phyloP scores from a whole-genome alignment of 1,140 invertebrate genomes.

The Archivesica marissinica region DNA sequence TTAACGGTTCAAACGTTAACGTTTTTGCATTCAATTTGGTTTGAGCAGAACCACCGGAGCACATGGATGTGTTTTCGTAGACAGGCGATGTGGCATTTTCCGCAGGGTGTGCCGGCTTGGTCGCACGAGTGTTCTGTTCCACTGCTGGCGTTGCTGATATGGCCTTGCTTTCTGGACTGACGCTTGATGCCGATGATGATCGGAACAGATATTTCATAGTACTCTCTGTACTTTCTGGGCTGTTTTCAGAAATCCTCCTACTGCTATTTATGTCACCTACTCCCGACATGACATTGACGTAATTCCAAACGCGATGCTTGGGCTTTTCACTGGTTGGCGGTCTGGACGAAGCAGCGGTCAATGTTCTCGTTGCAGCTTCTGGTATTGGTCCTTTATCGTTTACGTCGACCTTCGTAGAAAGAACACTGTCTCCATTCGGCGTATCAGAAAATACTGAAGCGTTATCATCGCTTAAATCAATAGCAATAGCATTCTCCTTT shows the following conservation, averaged over 20 bases:
- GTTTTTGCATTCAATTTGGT: not conserved
- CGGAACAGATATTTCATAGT: constrained; percentile 32
- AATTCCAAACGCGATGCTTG: constrained; percentile 55
- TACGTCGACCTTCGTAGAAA: not conserved
- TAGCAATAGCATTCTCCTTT: not conserved
- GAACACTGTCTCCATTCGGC: not conserved
- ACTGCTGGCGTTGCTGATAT: not conserved
- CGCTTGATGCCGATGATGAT: constrained; percentile 40
- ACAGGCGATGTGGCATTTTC: not conserved
- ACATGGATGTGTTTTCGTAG: constrained; percentile 39
- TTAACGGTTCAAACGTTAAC: constrained; percentile 20
- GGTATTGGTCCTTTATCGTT: not conserved
- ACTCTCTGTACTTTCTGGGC: not conserved
- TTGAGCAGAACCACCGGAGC: not conserved
- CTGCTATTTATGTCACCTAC: constrained; percentile 1
- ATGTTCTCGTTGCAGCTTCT: not conserved
- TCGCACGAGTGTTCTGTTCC: not conserved
- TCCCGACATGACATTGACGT: constrained; percentile 45
- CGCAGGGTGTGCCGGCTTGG: not conserved
- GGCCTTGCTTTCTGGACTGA: not conserved
- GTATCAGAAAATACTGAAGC: not conserved
- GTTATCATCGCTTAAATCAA: not conserved
- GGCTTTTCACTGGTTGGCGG: constrained; percentile 31
- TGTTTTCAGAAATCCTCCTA: constrained; percentile 6
- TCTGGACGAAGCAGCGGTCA: not conserved